A percentile compares a stretch with the other conserved stretches of the same genome.
Conservation (phyloP, 2,113 vertebrate genomes). For the Macroglossus sobrinus region DNA sequence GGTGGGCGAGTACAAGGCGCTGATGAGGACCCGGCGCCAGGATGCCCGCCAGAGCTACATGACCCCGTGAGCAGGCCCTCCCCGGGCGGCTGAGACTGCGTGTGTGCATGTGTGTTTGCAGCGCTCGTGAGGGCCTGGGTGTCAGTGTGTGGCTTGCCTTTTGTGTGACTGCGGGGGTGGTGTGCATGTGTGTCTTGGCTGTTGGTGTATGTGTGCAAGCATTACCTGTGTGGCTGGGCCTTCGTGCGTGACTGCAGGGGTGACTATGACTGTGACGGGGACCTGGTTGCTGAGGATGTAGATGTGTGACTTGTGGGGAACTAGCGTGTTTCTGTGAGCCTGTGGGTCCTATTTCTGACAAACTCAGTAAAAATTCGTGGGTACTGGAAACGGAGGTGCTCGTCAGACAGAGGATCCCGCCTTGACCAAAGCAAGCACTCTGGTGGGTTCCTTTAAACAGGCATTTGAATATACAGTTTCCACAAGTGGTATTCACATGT, state of each 20-base stretch:
- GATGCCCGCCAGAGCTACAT: constrained; percentile 91
- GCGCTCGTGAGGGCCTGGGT: background rate
- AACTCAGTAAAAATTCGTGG: background rate
- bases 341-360: background rate
- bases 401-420: background rate
- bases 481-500: background rate
- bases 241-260: background rate
- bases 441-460: background rate
- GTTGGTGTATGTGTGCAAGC: background rate
- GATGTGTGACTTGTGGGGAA: background rate
- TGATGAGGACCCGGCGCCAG: constrained; percentile 97
- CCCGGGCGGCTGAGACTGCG: background rate
- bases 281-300: background rate
- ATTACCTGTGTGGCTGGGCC: background rate
- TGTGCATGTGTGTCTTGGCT: no score
- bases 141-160: background rate
- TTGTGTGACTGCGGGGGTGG: background rate
- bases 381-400: background rate
- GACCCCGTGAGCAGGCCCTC: constrained; percentile 84
- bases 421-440: background rate
- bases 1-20: constrained; percentile 98
- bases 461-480: background rate
- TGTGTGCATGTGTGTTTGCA: background rate
- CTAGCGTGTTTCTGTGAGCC: background rate
- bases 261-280: background rate